These are phyloP conservation scores for Diachasmimorpha longicaudata DNA, from an alignment of 1,140 invertebrate genomes.

Conservation along the genomic window DNA sequence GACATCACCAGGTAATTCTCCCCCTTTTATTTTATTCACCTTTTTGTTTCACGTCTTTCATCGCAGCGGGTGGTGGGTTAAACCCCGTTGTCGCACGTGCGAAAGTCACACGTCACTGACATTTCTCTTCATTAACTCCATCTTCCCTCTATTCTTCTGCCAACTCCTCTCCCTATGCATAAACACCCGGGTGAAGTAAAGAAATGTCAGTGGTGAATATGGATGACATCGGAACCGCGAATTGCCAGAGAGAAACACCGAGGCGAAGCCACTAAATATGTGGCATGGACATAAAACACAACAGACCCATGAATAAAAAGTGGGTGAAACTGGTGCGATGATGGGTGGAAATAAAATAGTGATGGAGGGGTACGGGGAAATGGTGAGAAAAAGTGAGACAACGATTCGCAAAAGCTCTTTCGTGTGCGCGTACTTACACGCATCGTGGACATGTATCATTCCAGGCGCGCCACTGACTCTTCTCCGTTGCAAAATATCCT, in stretches of 20 bases:
- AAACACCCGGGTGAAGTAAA: not conserved
- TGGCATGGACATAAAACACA: not conserved
- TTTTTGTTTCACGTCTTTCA: not conserved
- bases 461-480: not conserved
- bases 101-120: conserved; percentile 16
- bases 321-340: conserved; percentile 1
- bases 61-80: not conserved
- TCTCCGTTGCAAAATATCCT: not conserved
- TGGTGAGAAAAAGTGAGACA: not conserved
- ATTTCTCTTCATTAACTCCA: conserved; percentile 32
- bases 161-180: not conserved
- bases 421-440: not conserved
- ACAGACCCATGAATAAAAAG: not conserved
- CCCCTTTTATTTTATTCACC: not conserved
- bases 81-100: conserved; percentile 1
- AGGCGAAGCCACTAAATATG: not conserved
- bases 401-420: not conserved
- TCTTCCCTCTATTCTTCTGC: conserved; percentile 1
- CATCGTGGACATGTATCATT: conserved; percentile 9
- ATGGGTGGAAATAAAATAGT: not conserved
- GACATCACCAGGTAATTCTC: not conserved
- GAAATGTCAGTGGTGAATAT: conserved; percentile 2
- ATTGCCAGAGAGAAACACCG: not conserved
- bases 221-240: not conserved
- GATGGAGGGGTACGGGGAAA: not conserved